Base-by-base conservation (phyloP, 2,797 vertebrate genomes). In the Falco berigora region DNA sequence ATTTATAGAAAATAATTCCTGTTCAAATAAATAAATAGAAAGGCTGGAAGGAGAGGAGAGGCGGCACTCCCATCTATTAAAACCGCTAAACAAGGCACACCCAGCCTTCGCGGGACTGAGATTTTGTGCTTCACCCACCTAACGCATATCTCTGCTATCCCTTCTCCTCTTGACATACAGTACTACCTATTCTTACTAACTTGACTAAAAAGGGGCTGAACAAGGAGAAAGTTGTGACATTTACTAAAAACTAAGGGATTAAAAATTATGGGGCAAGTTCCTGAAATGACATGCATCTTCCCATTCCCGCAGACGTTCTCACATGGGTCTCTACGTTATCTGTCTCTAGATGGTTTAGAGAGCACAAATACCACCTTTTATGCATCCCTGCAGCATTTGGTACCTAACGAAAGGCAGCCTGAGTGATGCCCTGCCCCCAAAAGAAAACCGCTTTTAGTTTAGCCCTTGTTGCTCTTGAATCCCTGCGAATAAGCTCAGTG, bases 261-360 rank as follows among this genome's bases (percentile, higher is more conserved):
- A 75, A 72, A 76, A 77, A 77, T 14, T 9, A 50, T 59, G 17
- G 1, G 14, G 9, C 6, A 20, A 79, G 28, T 27, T 68, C 36
- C 72, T 71, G 86, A 77, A 88, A 38, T 10, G 4, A 64, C 49
- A 69, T 1, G 14, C 1, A 1, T 50, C 52, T 72, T 73, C 56
- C 42, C 49, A 12, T 25, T 55, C 19, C 14, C 4, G 15, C 0
- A 0, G 38, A 28, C 24, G 4, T 23, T 58, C 53, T 62, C 44
- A 74, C 46, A 40, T 3, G 30, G 38, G 46, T 44, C 9, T 21
- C 73, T 17, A 0, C 0, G 5, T 25, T 25, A 44, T 1, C 40
- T 3, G 13, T 10, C 59, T 66, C 44, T 8, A n/a, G 0, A 0
- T 28, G 36, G 40, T 61, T 88, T 40, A 74, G 49, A 4, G 40